phyloP scores from a whole-genome alignment of 2,888 invertebrate genomes.

The Euplagia quadripunctaria region DNA sequence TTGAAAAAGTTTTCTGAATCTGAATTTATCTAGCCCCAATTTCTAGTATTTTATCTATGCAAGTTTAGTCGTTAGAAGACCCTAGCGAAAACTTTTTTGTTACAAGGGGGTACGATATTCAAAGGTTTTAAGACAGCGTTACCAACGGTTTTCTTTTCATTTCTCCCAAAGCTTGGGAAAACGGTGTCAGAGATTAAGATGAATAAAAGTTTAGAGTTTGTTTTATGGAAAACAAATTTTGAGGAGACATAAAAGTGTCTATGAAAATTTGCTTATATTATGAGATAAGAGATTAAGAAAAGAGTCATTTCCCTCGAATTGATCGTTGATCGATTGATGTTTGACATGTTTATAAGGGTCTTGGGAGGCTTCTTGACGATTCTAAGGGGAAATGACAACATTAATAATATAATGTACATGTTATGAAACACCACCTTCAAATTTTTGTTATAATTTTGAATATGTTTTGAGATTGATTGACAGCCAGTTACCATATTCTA shows the following conservation, averaged over 20 bases:
- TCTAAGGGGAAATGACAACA: no score
- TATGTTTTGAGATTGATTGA: not conserved
- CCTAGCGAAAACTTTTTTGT: not conserved
- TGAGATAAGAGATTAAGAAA: not conserved
- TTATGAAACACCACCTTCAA: no score
- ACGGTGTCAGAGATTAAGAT: not conserved
- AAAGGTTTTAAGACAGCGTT: not conserved
- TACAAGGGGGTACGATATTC: not conserved
- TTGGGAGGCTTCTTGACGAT: no score
- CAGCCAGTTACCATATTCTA: not conserved
- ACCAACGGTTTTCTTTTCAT: not conserved
- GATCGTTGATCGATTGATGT: no score
- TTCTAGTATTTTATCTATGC: not conserved
- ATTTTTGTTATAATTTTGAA: not conserved
- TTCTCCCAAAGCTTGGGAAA: not conserved
- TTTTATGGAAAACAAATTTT: not conserved
- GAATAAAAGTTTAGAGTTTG: not conserved
- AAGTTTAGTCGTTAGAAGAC: not conserved
- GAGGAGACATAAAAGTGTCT: not conserved
- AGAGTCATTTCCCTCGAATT: not conserved
- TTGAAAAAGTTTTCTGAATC: not conserved
- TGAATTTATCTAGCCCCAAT: not conserved
- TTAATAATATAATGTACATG: no score
- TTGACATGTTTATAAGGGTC: not conserved
- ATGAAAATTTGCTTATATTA: not conserved